Base-by-base conservation (phyloP, 2,797 vertebrate species). In the Brachyalestes nurse region DNA sequence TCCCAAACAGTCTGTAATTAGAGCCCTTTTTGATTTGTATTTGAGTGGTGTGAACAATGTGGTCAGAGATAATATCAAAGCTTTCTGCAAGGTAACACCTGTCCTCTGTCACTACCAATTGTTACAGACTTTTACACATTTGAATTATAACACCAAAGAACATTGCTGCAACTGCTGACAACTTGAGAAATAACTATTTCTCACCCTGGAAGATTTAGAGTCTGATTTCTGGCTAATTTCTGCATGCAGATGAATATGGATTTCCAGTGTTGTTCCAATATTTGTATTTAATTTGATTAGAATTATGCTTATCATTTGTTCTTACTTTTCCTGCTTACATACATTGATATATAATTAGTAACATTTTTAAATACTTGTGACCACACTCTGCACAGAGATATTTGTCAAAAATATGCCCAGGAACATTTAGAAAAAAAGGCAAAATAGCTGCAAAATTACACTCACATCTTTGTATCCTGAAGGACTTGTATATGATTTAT, bases 71-170 rank as follows among this genome's bases (percentile, higher is more conserved):
- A 47, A 57, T 55, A 49, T 42, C 65, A 80, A 75, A 82, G 69
- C 61, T 81, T 75, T 66, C 75, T 12, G 25, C 47, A 38, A 45
- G 45, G 34, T 81, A 64, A 76, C 72, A 51, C 72, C 69, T 51
- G 9, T 62, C 71, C 45, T 23, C 62, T 23, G 60, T 72, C 49
- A 51, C 23, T 12, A 72, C 53, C 34, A 72, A 60, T 78, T 78
- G 65, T 62, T 75, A 47, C 25, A 64, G 61, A 38, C 61, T 64
- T 62, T n/a, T 67, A 45, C 38, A 72, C 67, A 71, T 83, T 40
- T 73, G 62, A 64, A 38, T 64, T 45, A 28, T 61, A 67, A 62
- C 51, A 84, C 75, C 40, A 77, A 72, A 58, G 25, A 78, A 2
- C 53, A 25, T 69, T 1, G 19, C 5, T 67, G 25, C 9, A 51